Percentiles rank a stretch among this genome's conserved stretches.
These are phyloP conservation scores for Triplophysa siluroides DNA, from an alignment of 2,113 vertebrate genomes.

Conservation along the genomic window DNA sequence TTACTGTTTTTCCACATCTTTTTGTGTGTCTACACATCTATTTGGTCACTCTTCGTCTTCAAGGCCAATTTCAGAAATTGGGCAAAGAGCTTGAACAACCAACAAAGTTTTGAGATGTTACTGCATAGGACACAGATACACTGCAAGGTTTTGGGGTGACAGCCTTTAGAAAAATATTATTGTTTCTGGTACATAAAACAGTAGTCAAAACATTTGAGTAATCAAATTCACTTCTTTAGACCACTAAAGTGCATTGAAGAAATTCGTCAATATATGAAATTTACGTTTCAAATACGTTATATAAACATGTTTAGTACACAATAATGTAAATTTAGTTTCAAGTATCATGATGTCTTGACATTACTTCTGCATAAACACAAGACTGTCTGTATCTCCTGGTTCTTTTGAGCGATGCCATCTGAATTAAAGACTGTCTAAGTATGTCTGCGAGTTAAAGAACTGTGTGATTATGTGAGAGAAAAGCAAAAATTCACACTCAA, in stretches of 20 bases:
- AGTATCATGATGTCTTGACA: not conserved
- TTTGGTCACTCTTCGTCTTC: not conserved
- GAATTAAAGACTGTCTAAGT: not conserved
- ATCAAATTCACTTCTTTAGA: too few relatives aligned
- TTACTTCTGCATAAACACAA: constrained; percentile 17
- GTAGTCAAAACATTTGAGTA: too few relatives aligned
- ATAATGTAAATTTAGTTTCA: too few relatives aligned
- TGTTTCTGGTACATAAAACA: too few relatives aligned
- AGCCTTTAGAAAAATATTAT: too few relatives aligned
- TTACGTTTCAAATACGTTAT: too few relatives aligned
- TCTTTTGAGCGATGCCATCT: not conserved
- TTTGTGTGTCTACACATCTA: not conserved
- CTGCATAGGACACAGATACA: too few relatives aligned
- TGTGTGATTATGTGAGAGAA: not conserved
- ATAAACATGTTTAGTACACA: not conserved
- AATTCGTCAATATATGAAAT: too few relatives aligned
- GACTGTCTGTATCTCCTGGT: not conserved
- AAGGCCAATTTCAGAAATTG: not conserved
- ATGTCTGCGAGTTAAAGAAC: not conserved
- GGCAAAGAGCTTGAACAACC: not conserved
- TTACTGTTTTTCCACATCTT: not conserved
- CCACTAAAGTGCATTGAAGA: too few relatives aligned
- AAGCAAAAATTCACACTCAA: not conserved
- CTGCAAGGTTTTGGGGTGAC: too few relatives aligned
- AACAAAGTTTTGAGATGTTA: not conserved